These are phyloP conservation scores for Gari tellinella DNA, from an alignment of 2,888 invertebrate genomes.

Conservation along the genomic window DNA sequence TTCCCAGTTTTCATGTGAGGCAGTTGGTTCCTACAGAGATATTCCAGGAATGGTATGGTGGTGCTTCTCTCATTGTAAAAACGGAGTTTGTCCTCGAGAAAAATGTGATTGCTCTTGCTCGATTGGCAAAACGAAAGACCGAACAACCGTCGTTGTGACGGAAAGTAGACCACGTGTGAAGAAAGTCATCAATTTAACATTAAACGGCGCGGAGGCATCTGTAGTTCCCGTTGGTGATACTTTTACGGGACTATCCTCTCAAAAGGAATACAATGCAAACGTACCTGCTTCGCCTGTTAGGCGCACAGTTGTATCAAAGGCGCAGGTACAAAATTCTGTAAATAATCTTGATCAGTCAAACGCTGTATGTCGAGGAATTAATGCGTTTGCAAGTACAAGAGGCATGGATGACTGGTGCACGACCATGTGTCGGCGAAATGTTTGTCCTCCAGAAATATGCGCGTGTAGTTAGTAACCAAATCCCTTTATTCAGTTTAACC, in stretches of 20 bases:
- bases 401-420: slow-evolving; percentile 32
- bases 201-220: slow-evolving; percentile 8
- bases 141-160: neutral
- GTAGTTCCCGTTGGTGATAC: slow-evolving; percentile 5
- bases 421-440: slow-evolving; percentile 19
- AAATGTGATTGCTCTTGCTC: slow-evolving; percentile 39
- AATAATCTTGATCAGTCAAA: too few species aligned
- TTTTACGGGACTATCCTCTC: slow-evolving; percentile 1
- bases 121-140: neutral
- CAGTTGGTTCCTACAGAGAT: slow-evolving; percentile 23
- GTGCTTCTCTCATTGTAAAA: slow-evolving; percentile 49
- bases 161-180: neutral
- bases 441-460: slow-evolving; percentile 32
- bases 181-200: slow-evolving; percentile 12
- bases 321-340: too few species aligned
- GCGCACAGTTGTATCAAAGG: too few species aligned
- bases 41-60: slow-evolving; percentile 54
- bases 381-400: slow-evolving; percentile 21
- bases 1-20: slow-evolving; percentile 30
- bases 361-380: slow-evolving; percentile 22
- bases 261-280: neutral
- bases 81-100: slow-evolving; percentile 36
- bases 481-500: too few species aligned
- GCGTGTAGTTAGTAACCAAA: neutral
- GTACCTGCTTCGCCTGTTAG: too few species aligned